Evolutionary conservation across 2,888 invertebrate species (phyloP), one percentile per base, ranked within the genome.

Genomic region (Caenorhabditis afra): DNA sequence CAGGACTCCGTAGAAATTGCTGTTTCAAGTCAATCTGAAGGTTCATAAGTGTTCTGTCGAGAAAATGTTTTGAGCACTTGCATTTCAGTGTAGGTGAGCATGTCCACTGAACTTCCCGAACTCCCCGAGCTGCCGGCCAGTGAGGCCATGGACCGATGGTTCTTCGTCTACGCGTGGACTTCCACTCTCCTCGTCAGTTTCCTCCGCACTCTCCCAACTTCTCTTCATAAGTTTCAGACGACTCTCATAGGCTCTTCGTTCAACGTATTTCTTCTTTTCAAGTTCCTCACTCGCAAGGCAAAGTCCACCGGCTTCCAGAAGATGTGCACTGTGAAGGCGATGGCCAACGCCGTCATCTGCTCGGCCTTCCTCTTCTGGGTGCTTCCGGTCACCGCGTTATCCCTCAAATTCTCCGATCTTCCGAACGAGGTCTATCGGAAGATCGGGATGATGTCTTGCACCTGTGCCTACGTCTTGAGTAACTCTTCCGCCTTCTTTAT

Each of bases 331-430:
- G 22, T 23, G 5, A 65, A 65, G 29, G 39, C 65, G 11, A 7
- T 65, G n/a, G n/a, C 65, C 16, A 65, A 65, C 44, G 16, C 10
- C 14, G 23, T 65, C n/a, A 52, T 53, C 29, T 53, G 65, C 20
- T 41, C 7, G 12, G n/a, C 52, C 12, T 53, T 65, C 29, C 29
- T 65, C 16, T 53, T 65, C 14, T 65, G 65, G 65, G 65, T 44
- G 41, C 39, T 65, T 11, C 65, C 65, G 2, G 45, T 65, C 39
- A 53, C 41, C 20, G 11, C 41, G 0, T 4, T 57, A 1, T 44
- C 29, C 11, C 22, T 20, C 12, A 35, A n/a, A 14, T 64, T 20
- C 41, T 18, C 29, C 16, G 50, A 64, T 50, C 37, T 64, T 8
- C 37, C 37, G 16, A 22, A 37, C 11, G 2, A 16, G 22, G 20